Conservation (phyloP, 2,113 vertebrate species). For the Pholis gunnellus region DNA sequence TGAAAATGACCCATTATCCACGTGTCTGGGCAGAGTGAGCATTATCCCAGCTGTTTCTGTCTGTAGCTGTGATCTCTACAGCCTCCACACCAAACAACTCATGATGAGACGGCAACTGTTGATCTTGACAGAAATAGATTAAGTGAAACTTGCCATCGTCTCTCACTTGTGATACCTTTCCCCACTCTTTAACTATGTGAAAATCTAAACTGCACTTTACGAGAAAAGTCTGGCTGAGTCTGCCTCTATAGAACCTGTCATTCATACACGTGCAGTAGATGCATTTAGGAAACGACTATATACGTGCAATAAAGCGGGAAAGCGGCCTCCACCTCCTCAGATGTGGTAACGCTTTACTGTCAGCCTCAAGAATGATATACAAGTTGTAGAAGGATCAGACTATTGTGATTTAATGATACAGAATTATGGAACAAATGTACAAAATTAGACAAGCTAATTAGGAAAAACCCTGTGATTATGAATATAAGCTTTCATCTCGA, state of each 20-base stretch:
- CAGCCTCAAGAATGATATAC: slow-evolving; percentile 45
- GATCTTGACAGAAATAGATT: slow-evolving; percentile 60
- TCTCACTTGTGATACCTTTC: slow-evolving; percentile 37
- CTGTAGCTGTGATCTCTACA: slow-evolving; percentile 54
- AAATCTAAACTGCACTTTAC: slow-evolving; percentile 37
- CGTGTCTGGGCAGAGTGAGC: slow-evolving; percentile 69
- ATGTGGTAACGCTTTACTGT: slow-evolving; percentile 14
- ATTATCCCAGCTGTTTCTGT: slow-evolving; percentile 67
- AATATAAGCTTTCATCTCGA: slow-evolving; percentile 32
- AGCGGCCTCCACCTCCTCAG: slow-evolving; percentile 13
- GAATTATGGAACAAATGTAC: slow-evolving; percentile 43
- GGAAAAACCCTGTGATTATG: slow-evolving; percentile 7
- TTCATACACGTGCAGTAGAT: not conserved
- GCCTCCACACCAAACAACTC: slow-evolving; percentile 45
- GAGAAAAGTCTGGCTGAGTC: slow-evolving; percentile 27
- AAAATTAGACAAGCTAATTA: slow-evolving; percentile 47
- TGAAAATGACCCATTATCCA: slow-evolving; percentile 80
- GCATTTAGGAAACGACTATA: slow-evolving; percentile 20
- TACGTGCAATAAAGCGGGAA: slow-evolving; percentile 1
- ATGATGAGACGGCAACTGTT: slow-evolving; percentile 61
- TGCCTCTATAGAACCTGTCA: slow-evolving; percentile 18
- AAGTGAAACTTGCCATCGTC: slow-evolving; percentile 53
- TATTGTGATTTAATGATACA: slow-evolving; percentile 43
- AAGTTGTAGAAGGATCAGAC: slow-evolving; percentile 3
- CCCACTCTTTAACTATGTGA: slow-evolving; percentile 38